A percentile compares a stretch with the other conserved stretches of the same genome.
Evolutionary conservation across 1,140 invertebrate genomes (phyloP).

Genomic region (Druon quercuslanigerum): DNA sequence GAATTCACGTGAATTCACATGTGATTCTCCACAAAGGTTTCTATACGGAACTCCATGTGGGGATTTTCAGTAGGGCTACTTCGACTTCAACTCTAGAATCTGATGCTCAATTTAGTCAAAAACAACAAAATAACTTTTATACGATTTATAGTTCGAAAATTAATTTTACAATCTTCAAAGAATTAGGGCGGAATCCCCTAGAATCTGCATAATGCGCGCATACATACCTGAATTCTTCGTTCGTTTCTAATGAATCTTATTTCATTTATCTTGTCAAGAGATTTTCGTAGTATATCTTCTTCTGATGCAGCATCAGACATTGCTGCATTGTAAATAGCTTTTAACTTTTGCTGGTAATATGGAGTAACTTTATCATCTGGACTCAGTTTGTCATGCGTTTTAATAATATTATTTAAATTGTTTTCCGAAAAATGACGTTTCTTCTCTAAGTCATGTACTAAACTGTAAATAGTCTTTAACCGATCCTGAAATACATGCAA

Average conservation of each 20-base stretch:
- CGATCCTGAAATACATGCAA: conserved; percentile 79
- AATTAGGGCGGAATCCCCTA: not conserved
- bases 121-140: too few species aligned
- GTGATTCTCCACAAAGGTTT: too few species aligned
- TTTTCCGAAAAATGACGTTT: conserved; percentile 86
- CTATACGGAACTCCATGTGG: too few species aligned
- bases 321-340: conserved; percentile 87
- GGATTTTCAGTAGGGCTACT: too few species aligned
- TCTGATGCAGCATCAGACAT: conserved; percentile 89
- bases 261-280: conserved; percentile 91
- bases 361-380: conserved; percentile 81
- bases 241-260: conserved; percentile 93
- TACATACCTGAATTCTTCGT: conserved; percentile 84
- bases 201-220: not conserved
- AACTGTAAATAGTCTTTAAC: conserved; percentile 84
- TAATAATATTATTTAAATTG: conserved; percentile 85
- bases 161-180: too few species aligned
- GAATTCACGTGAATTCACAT: too few species aligned
- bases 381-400: conserved; percentile 85
- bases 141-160: too few species aligned
- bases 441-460: conserved; percentile 88
- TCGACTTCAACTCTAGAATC: too few species aligned
- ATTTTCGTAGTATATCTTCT: conserved; percentile 87
- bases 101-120: too few species aligned
- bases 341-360: conserved; percentile 85